phyloP scores from a whole-genome alignment of 1,140 invertebrate species.

The Antheraea mylitta region DNA sequence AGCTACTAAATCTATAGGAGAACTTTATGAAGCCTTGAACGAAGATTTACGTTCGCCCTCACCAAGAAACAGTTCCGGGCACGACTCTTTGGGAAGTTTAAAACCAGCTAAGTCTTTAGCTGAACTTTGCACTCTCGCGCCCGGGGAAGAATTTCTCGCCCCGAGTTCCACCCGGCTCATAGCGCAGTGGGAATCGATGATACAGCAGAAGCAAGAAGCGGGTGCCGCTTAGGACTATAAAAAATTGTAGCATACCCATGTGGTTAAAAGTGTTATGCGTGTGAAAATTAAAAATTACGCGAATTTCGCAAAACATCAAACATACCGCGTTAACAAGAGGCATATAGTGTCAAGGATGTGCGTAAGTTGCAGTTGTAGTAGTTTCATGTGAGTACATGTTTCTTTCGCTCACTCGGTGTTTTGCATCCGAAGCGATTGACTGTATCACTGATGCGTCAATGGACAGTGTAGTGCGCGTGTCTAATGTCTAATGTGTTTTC shows the following conservation, averaged over 20 bases:
- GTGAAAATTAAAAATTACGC: slow-evolving; percentile 19
- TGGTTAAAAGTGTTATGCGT: slow-evolving; percentile 33
- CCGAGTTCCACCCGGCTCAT: slow-evolving; percentile 81
- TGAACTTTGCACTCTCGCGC: slow-evolving; percentile 78
- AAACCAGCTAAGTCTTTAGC: slow-evolving; percentile 81
- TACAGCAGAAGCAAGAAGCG: slow-evolving; percentile 80
- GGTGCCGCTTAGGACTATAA: slow-evolving; percentile 61
- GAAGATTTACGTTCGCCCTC: slow-evolving; percentile 71
- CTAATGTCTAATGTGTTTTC: slow-evolving; percentile 8
- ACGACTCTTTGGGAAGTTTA: slow-evolving; percentile 72
- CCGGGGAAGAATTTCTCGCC: slow-evolving; percentile 77
- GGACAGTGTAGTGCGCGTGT: slow-evolving; percentile 7
- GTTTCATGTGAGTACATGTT: slow-evolving; percentile 2
- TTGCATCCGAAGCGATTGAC: background rate
- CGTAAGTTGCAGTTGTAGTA: background rate
- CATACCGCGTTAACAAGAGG: slow-evolving; percentile 16
- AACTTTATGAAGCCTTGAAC: slow-evolving; percentile 74
- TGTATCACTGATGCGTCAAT: background rate
- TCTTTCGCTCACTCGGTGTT: background rate
- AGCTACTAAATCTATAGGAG: slow-evolving; percentile 80
- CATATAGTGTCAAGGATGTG: slow-evolving; percentile 3
- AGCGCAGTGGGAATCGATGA: slow-evolving; percentile 81
- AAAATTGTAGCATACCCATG: slow-evolving; percentile 15
- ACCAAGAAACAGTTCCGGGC: slow-evolving; percentile 64
- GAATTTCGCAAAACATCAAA: slow-evolving; percentile 9